A percentile compares a stretch with the other conserved stretches of the same genome.
phyloP scores from a whole-genome alignment of 1,140 invertebrate species.

The Drosophila varians region DNA sequence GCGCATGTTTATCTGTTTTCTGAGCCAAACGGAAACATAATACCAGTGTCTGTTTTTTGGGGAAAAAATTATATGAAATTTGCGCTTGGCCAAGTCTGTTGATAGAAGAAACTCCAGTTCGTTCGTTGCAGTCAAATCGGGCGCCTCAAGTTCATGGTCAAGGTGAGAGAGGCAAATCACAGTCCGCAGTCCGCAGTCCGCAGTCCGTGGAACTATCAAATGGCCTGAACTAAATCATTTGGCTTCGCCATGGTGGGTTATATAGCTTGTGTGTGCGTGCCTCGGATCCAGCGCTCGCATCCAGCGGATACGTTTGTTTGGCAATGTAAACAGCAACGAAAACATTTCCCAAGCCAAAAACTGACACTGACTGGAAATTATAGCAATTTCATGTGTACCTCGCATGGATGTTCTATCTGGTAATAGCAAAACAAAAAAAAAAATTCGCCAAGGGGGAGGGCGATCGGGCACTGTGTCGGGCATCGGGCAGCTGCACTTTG shows the following conservation, averaged over 20 bases:
- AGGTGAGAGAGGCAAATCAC: slow-evolving; percentile 49
- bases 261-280: slow-evolving; percentile 22
- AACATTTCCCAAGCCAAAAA: slow-evolving; percentile 51
- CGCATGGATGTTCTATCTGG: slow-evolving; percentile 20
- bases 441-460: not conserved
- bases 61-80: slow-evolving; percentile 11
- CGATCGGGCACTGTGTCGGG: slow-evolving; percentile 6
- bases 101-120: slow-evolving; percentile 2
- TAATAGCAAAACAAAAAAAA: not conserved
- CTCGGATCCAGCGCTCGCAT: slow-evolving; percentile 25
- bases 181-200: no score
- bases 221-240: slow-evolving; percentile 48
- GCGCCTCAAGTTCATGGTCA: slow-evolving; percentile 60
- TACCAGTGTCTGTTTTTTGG: slow-evolving; percentile 8
- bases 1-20: not conserved
- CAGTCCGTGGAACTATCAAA: slow-evolving; percentile 38
- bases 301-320: slow-evolving; percentile 51
- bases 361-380: slow-evolving; percentile 67
- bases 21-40: slow-evolving; percentile 16
- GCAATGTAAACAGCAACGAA: slow-evolving; percentile 51
- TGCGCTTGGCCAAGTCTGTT: slow-evolving; percentile 25
- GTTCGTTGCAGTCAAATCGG: slow-evolving; percentile 14
- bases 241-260: slow-evolving; percentile 34
- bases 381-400: slow-evolving; percentile 57
- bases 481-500: slow-evolving; percentile 63